These are phyloP conservation scores for Standfussiana lucernea DNA, from an alignment of 2,888 invertebrate genomes.

Conservation along the genomic window DNA sequence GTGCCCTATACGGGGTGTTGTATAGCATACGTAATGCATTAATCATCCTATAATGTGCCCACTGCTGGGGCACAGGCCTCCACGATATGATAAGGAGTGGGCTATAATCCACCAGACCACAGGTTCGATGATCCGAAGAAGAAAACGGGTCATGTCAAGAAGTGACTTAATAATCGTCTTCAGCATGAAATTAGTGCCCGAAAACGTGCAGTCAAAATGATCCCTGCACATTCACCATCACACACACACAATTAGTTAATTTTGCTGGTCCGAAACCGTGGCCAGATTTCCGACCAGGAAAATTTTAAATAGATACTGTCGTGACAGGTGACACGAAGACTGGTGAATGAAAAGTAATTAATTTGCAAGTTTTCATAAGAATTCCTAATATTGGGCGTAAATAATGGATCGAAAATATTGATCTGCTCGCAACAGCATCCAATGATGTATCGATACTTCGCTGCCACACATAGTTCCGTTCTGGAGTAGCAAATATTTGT, in stretches of 20 bases:
- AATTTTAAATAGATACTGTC: not conserved
- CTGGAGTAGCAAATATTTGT: slow-evolving; percentile 44
- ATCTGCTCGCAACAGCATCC: not conserved
- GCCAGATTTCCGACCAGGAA: not conserved
- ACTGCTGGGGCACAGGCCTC: not conserved
- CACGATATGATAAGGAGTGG: fast-evolving
- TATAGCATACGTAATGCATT: not conserved
- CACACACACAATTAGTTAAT: not conserved
- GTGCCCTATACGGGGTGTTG: not conserved
- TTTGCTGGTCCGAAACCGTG: not conserved
- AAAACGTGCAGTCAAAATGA: not conserved
- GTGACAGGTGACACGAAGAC: not conserved
- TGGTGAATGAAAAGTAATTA: not conserved
- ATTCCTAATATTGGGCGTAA: not conserved
- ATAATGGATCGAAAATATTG: not conserved
- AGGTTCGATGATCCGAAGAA: not conserved
- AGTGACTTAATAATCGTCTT: not conserved
- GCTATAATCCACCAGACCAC: not conserved
- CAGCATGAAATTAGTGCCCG: not conserved
- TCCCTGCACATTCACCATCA: not conserved
- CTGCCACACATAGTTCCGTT: slow-evolving; percentile 7
- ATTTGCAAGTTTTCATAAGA: not conserved
- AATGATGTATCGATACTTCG: slow-evolving; percentile 1
- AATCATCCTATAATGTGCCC: not conserved
- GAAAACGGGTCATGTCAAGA: not conserved